Evolutionary conservation across 37 sponge, comb jelly and placozoan species (phyloP).

Genomic region (Petrosia ficiformis): DNA sequence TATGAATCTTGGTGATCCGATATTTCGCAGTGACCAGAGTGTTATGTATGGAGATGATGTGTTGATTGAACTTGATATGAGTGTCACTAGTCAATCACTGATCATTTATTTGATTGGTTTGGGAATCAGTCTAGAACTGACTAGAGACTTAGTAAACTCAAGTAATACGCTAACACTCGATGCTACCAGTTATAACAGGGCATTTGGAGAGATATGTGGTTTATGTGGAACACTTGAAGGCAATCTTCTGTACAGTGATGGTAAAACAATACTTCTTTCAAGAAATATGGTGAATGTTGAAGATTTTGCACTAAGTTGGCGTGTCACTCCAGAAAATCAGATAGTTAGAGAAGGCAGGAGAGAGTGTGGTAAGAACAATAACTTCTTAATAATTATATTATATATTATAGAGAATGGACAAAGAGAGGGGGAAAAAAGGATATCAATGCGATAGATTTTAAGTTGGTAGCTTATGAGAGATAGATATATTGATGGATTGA

Average conservation of each 20-base stretch:
- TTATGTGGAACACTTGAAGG: slow-evolving; percentile 1
- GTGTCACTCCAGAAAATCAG: not conserved
- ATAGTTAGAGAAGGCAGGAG: not conserved
- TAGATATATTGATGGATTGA: no score
- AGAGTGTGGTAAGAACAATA: slow-evolving; percentile 7
- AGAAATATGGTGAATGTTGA: no score
- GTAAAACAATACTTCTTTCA: not conserved
- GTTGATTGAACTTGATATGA: not conserved
- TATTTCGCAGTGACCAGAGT: not conserved
- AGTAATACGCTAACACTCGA: not conserved
- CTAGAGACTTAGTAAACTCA: not conserved
- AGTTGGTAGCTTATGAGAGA: no score
- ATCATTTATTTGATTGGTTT: not conserved
- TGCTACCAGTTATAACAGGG: not conserved
- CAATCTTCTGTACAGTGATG: not conserved
- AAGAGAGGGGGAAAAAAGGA: no score
- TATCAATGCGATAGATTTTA: no score
- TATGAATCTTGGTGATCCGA: not conserved
- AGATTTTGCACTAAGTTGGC: slow-evolving; percentile 5
- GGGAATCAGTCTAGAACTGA: not conserved
- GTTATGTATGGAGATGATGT: not conserved
- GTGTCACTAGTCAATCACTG: not conserved
- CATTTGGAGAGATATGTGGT: not conserved
- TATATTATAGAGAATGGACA: no score
- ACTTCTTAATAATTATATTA: no score